These are phyloP conservation scores for Amphimallon solstitiale DNA, from an alignment of 2,888 invertebrate genomes.

Conservation along the genomic window DNA sequence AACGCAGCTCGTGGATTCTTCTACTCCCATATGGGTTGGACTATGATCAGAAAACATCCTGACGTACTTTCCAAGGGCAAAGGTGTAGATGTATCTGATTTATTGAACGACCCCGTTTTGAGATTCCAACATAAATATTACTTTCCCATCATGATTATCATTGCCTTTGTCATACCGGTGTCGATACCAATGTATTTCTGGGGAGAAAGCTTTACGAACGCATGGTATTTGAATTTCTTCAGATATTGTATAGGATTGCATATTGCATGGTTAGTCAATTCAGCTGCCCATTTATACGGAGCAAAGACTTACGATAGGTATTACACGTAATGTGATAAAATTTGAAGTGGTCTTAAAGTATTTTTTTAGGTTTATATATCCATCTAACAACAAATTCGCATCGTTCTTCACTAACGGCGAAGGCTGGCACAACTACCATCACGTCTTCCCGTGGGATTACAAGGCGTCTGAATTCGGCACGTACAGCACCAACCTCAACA, in stretches of 20 bases:
- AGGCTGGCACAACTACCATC: conserved; percentile 91
- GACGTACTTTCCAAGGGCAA: conserved; percentile 89
- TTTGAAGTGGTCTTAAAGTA: too few species aligned
- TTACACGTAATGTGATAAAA: conserved; percentile 29
- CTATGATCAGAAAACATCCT: conserved; percentile 89
- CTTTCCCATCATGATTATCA: conserved; percentile 76
- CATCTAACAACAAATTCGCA: conserved; percentile 59
- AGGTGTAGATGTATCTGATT: conserved; percentile 84
- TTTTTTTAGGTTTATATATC: conserved; percentile 30
- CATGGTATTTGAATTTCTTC: conserved; percentile 77
- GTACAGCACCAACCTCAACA: conserved; percentile 78
- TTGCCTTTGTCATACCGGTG: conserved; percentile 83
- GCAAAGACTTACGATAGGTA: conserved; percentile 79
- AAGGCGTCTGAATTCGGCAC: conserved; percentile 83
- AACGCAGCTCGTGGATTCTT: conserved; percentile 94
- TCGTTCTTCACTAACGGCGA: conserved; percentile 77
- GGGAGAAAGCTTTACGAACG: conserved; percentile 76
- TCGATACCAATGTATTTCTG: conserved; percentile 79
- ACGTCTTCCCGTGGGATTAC: conserved; percentile 88
- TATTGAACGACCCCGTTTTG: conserved; percentile 82
- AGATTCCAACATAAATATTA: conserved; percentile 90
- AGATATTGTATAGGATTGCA: conserved; percentile 85
- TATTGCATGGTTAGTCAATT: conserved; percentile 91
- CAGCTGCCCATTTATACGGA: conserved; percentile 86
- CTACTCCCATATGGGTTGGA: conserved; percentile 96